Evolutionary conservation across 2,888 invertebrate genomes (phyloP).

Genomic region (Pammene fasciana): DNA sequence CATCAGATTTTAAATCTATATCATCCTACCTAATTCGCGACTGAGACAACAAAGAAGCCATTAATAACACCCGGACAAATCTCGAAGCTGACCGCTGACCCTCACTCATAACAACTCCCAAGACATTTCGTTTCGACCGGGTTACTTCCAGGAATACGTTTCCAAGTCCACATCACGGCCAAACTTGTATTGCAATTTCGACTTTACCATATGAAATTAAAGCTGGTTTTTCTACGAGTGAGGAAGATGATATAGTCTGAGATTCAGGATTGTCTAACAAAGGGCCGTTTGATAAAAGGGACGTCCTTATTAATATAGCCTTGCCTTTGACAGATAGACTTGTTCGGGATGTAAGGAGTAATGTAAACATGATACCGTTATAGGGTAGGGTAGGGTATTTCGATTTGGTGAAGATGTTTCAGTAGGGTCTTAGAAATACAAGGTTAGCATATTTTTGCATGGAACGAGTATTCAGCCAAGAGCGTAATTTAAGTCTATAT

Average conservation of each 20-base stretch:
- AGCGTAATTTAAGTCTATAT: neutral
- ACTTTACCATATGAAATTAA: neutral
- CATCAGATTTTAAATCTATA: constrained; percentile 23
- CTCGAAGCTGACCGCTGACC: constrained; percentile 34
- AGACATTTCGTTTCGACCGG: constrained; percentile 23
- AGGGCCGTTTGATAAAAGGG: constrained; percentile 37
- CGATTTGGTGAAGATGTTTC: constrained; percentile 20
- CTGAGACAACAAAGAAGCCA: constrained; percentile 51
- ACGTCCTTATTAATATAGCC: constrained; percentile 39
- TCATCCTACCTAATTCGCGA: constrained; percentile 45
- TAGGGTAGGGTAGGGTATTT: too few relatives aligned
- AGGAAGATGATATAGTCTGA: neutral
- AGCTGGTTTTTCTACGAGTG: neutral
- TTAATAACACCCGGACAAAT: constrained; percentile 39
- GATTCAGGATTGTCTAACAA: constrained; percentile 31
- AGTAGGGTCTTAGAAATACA: neutral
- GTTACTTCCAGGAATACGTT: constrained; percentile 21
- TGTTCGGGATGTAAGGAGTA: constrained; percentile 39
- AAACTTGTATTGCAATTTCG: neutral
- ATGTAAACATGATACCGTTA: constrained; percentile 38
- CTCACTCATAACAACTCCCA: constrained; percentile 13
- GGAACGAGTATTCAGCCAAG: neutral
- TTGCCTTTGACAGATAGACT: constrained; percentile 37
- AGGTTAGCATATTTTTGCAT: neutral
- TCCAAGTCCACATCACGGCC: constrained; percentile 8